phyloP scores from a whole-genome alignment of 2,888 invertebrate genomes.

The Pandemis cinnamomeana region DNA sequence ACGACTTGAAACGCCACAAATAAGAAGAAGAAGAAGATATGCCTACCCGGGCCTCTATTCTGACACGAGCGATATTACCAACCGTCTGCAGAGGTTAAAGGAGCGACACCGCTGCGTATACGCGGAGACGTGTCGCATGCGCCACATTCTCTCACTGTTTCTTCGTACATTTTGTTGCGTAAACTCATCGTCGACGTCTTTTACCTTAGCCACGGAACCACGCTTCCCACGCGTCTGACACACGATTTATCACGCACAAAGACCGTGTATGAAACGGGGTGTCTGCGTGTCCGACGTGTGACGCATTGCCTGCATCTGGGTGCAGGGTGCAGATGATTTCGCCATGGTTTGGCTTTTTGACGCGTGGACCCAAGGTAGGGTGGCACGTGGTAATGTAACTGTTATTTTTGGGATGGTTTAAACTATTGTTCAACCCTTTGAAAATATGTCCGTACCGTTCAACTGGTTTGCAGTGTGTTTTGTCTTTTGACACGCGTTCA shows the following conservation, averaged over 20 bases:
- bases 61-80: too few relatives aligned
- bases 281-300: conserved; percentile 2
- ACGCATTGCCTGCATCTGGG: conserved; percentile 21
- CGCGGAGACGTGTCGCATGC: too few relatives aligned
- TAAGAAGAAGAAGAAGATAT: too few relatives aligned
- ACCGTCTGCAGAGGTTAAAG: too few relatives aligned
- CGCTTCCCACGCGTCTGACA: conserved; percentile 13
- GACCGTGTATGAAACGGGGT: conserved; percentile 11
- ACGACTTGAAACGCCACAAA: too few relatives aligned
- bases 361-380: conserved; percentile 6
- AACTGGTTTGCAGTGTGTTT: background rate
- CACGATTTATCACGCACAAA: conserved; percentile 23
- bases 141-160: too few relatives aligned
- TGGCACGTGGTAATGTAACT: background rate
- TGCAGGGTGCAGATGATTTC: conserved; percentile 21
- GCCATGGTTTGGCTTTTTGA: conserved; percentile 37
- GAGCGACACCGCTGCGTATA: too few relatives aligned
- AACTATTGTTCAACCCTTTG: background rate
- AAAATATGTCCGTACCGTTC: background rate
- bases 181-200: too few relatives aligned
- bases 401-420: background rate
- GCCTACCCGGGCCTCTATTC: too few relatives aligned
- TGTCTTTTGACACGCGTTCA: background rate
- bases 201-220: conserved; percentile 1
- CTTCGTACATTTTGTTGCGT: too few relatives aligned